Evolutionary conservation across 2,888 invertebrate species (phyloP).

Genomic region (Drosophila falleni): DNA sequence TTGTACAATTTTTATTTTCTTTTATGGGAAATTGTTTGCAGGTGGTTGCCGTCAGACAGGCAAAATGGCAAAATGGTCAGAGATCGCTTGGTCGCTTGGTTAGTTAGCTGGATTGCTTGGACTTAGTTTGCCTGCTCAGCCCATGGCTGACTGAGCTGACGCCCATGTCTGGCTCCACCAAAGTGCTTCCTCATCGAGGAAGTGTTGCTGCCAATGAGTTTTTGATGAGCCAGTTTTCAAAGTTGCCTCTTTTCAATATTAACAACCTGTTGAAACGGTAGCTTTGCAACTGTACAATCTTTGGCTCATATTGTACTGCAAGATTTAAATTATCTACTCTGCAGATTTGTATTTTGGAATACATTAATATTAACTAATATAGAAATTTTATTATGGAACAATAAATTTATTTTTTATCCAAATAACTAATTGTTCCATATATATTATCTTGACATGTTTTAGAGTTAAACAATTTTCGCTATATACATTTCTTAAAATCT

Average conservation of each 20-base stretch:
- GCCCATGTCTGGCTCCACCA: constrained; percentile 41
- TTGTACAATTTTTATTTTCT: constrained; percentile 16
- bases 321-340: background rate
- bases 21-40: constrained; percentile 72
- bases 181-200: constrained; percentile 50
- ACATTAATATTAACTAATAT: no score
- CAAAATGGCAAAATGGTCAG: constrained; percentile 61
- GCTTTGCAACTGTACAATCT: constrained; percentile 5
- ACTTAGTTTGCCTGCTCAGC: constrained; percentile 10
- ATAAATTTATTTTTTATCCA: background rate
- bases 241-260: background rate
- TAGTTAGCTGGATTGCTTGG: constrained; percentile 21
- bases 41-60: constrained; percentile 70
- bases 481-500: no score
- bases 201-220: constrained; percentile 59
- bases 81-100: constrained; percentile 44
- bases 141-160: constrained; percentile 31
- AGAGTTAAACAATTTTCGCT: no score
- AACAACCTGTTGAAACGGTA: constrained; percentile 28
- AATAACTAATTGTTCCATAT: no score
- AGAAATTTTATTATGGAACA: background rate
- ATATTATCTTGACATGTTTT: no score
- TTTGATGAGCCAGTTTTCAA: constrained; percentile 40
- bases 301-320: background rate
- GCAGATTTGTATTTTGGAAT: no score